Evolutionary conservation across 2,797 vertebrate genomes (phyloP), one percentile per base, ranked within the genome.

Genomic region (Spinus pinus): DNA sequence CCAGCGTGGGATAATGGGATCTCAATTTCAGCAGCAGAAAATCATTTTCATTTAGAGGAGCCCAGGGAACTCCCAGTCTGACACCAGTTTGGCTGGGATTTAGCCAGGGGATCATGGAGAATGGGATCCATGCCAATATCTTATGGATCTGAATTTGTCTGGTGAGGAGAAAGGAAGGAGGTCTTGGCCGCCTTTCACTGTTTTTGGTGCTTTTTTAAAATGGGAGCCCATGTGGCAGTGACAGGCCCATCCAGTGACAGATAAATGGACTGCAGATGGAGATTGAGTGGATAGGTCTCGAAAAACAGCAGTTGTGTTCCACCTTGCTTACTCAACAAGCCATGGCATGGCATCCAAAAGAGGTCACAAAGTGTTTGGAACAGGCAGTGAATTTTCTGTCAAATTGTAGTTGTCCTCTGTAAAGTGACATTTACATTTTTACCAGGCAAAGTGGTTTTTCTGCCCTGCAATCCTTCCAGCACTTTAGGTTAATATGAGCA

Each of bases 401-500:
- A 84, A 86, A 61, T 33, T 72, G 58, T n/a, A 88, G 51, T 54
- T 83, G 42, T 90, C 71, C 57, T 81, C 64, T 87, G n/a, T 80
- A 64, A 92, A 83, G 47, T 42, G 86, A 69, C 73, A 75, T 64
- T 87, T 88, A 30, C 39, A 71, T 93, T 94, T 96, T 92, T 87
- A 79, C 50, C 41, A 91, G 79, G 66, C 22, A 77, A 87, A 91
- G 46, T 41, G 91, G 20, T n/a, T 96, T 85, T 95, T 67, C 54
- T 90, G 81, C 66, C 57, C 74, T 80, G 58, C 1, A 18, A 54
- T 90, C 92, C 41, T 88, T 65, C 69, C 90, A 94, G 56, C n/a
- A 60, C 47, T 91, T 83, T 53, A 54, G 71, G 65, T 93, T 95
- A 94, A 93, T 71, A 91, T 62, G 66, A 97, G n/a, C 79, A 90